Evolutionary conservation across 2,888 invertebrate species (phyloP), one percentile per base, ranked within the genome.

Genomic region (Encarsia formosa): DNA sequence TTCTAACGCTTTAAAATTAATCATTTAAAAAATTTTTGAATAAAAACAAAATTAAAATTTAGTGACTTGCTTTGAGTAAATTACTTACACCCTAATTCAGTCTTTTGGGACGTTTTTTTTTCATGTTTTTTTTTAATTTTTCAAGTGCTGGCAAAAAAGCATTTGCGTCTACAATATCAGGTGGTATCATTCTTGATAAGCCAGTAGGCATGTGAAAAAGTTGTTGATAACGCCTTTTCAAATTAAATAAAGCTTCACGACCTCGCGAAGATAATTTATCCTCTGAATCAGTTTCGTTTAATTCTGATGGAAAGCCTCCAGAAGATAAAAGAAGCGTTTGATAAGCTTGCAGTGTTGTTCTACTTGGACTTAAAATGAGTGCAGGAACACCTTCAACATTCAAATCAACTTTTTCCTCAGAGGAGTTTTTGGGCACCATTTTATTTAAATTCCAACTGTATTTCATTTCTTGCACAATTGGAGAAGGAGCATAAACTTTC

Each of bases 131-230:
- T 31, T 56, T 38, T 11, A 45, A 15, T 40, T 54, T 58, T 39
- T 58, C 56, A 31, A 53, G 18, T 6, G 16, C 24, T 9, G 54
- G 52, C n/a, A 54, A 40, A 42, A 54, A 52, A 42, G 44, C 52
- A 43, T 52, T 54, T 46, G 49, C 51, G n/a, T 49, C 54, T 1
- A 55, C 37, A 18, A 59, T 34, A 40, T 61, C 44, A 1, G 63
- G 59, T 18, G 63, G 38, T 20, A 46, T 31, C 6, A 55, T 61
- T 49, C 57, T 63, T 5, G 69, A 65, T 55, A 73, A 62, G 34
- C 63, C 64, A 54, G 69, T 60, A 1, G 73, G 71, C 56, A 66
- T 65, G 41, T 65, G 65, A 44, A 72, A 71, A 32, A 73, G 59
- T 37, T 64, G 63, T 19, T 63, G 24, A 13, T 71, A 60, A 15